Evolutionary conservation across 1,140 invertebrate species (phyloP).

Genomic region (Fopius arisanus): DNA sequence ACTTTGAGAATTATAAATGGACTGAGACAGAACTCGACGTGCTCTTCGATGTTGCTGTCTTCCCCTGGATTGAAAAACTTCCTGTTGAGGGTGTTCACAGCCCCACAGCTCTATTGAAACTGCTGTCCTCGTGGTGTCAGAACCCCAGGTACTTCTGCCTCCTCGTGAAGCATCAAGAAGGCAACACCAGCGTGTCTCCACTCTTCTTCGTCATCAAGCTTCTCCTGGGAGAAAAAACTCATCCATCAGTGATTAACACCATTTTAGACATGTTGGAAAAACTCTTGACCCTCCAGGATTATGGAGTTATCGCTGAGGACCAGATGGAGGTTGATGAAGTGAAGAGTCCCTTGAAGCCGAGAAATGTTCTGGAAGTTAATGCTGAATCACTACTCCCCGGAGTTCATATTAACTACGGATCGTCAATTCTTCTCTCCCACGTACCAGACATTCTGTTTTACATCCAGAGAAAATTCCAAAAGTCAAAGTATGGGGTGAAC

Average conservation of each 20-base stretch:
- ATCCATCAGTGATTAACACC: conserved; percentile 71
- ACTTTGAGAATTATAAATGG: conserved; percentile 82
- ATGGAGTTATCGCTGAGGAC: conserved; percentile 61
- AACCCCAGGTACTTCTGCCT: conserved; percentile 79
- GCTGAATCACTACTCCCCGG: conserved; percentile 43
- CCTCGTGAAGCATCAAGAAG: conserved; percentile 70
- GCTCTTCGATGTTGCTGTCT: conserved; percentile 80
- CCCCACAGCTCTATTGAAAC: conserved; percentile 82
- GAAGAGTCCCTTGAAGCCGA: conserved; percentile 38
- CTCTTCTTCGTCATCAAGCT: conserved; percentile 75
- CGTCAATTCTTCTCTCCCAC: conserved; percentile 76
- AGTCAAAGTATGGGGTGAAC: conserved; percentile 69
- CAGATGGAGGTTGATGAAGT: conserved; percentile 52
- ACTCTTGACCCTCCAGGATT: conserved; percentile 74
- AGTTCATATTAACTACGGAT: conserved; percentile 74
- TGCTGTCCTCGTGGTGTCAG: conserved; percentile 79
- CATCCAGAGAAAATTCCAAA: conserved; percentile 71
- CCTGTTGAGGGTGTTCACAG: conserved; percentile 83
- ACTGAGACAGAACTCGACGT: conserved; percentile 74
- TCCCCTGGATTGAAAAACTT: conserved; percentile 81
- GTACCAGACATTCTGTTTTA: conserved; percentile 76
- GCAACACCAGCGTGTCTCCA: conserved; percentile 63
- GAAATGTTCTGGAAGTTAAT: conserved; percentile 43
- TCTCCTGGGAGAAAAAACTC: conserved; percentile 72
- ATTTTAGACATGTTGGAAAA: conserved; percentile 84